phyloP scores from a whole-genome alignment of 2,113 vertebrate genomes.

The Urocitellus parryii region DNA sequence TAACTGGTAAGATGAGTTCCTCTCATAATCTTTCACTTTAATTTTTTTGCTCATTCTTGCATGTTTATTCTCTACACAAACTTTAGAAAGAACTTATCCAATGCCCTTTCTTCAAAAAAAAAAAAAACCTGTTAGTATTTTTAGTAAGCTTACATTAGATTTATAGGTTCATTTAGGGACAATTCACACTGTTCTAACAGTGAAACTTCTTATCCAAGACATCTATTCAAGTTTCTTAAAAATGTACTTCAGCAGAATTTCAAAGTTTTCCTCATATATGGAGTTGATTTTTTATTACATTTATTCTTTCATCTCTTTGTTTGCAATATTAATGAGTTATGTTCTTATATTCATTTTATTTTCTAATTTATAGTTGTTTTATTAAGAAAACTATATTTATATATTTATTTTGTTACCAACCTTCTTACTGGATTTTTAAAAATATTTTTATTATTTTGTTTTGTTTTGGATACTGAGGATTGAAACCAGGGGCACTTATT shows the following conservation, averaged over 20 bases:
- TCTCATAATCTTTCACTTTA: background rate
- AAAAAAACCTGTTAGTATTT: slow-evolving; percentile 14
- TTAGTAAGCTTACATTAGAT: slow-evolving; percentile 28
- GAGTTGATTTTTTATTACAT: background rate
- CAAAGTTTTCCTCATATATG: background rate
- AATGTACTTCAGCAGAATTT: slow-evolving; percentile 10
- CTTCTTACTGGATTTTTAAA: background rate
- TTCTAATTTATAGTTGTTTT: background rate
- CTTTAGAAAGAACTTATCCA: background rate
- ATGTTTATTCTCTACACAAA: slow-evolving; percentile 20
- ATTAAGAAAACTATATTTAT: background rate
- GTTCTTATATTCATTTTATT: background rate
- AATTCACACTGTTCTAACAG: background rate
- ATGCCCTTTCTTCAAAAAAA: slow-evolving; percentile 14
- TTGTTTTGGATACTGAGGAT: too few species aligned
- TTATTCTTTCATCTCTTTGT: background rate
- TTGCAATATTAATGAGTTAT: background rate
- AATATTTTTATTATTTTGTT: background rate
- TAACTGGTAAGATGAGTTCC: background rate
- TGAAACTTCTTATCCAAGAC: background rate
- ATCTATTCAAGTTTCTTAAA: slow-evolving; percentile 47
- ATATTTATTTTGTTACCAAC: slow-evolving; percentile 9
- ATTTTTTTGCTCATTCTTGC: background rate
- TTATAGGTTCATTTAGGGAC: slow-evolving; percentile 29
- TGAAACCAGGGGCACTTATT: too few species aligned